Percentiles rank a stretch among this genome's conserved stretches.
Evolutionary conservation across 1,140 invertebrate species (phyloP).

Genomic region (Platyura marginata): DNA sequence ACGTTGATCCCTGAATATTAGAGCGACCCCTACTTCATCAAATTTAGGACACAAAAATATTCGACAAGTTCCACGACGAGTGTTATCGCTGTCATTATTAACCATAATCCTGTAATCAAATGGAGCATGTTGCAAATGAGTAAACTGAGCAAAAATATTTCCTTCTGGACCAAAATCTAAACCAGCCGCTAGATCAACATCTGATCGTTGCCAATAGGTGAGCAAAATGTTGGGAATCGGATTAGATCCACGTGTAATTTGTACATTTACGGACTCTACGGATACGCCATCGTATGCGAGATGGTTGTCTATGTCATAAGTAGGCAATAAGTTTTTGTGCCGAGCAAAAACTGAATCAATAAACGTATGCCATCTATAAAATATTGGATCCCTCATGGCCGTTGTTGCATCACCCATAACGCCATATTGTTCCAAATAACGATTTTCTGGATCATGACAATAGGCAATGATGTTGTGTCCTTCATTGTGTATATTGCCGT

Average conservation of each 20-base stretch:
- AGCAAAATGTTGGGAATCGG: constrained; percentile 23
- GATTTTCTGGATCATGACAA: constrained; percentile 32
- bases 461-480: constrained; percentile 29
- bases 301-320: constrained; percentile 16
- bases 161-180: constrained; percentile 34
- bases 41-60: constrained; percentile 37
- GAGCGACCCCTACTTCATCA: constrained; percentile 30
- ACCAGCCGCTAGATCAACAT: constrained; percentile 36
- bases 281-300: constrained; percentile 23
- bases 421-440: constrained; percentile 33
- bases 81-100: constrained; percentile 16
- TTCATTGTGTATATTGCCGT: constrained; percentile 38
- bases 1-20: constrained; percentile 30
- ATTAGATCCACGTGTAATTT: constrained; percentile 14
- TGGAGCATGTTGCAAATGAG: constrained; percentile 41
- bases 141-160: constrained; percentile 35
- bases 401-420: constrained; percentile 24
- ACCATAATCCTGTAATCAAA: constrained; percentile 35
- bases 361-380: constrained; percentile 24
- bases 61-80: constrained; percentile 33
- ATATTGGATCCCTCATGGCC: constrained; percentile 26
- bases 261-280: constrained; percentile 21
- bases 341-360: constrained; percentile 25
- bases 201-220: constrained; percentile 40
- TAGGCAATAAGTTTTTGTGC: constrained; percentile 19